phyloP scores from a whole-genome alignment of 2,797 vertebrate species.

The Malacoraja senta region DNA sequence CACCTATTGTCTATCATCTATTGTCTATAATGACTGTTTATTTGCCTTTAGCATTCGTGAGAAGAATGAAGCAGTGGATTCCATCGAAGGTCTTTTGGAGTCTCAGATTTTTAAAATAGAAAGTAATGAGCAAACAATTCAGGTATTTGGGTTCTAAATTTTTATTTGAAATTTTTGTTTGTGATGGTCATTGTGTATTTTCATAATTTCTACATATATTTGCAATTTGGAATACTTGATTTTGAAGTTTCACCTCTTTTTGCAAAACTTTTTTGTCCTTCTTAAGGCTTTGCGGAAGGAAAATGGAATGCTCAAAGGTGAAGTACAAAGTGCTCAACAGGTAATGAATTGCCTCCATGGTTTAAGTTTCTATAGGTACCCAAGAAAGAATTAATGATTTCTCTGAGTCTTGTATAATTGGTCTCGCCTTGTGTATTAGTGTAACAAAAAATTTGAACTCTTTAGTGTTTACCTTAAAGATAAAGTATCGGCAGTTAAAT shows the following conservation, averaged over 20 bases:
- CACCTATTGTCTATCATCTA: too few relatives aligned
- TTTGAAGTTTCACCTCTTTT: background rate
- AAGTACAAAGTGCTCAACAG: slow-evolving; percentile 3
- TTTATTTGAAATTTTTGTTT: background rate
- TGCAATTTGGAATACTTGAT: slow-evolving; percentile 26
- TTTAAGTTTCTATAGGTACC: background rate
- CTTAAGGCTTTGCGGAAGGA: slow-evolving; percentile 3
- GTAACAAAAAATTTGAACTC: background rate
- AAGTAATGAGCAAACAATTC: slow-evolving; percentile 64
- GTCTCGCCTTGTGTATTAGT: background rate
- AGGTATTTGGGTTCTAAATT: slow-evolving; percentile 58
- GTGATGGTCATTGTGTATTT: background rate
- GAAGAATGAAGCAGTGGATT: slow-evolving; percentile 76
- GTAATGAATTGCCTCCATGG: background rate
- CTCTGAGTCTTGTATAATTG: background rate
- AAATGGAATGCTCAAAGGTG: background rate
- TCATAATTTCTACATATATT: slow-evolving; percentile 45
- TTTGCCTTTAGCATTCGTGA: slow-evolving; percentile 66
- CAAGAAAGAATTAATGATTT: background rate
- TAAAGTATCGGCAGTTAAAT: background rate
- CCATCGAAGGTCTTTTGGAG: slow-evolving; percentile 72
- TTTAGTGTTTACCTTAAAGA: background rate
- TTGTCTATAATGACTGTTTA: background rate
- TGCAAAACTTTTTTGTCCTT: background rate
- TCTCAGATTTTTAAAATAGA: slow-evolving; percentile 66